phyloP scores from a whole-genome alignment of 2,888 invertebrate species.

The Ferdinandea cuprea region DNA sequence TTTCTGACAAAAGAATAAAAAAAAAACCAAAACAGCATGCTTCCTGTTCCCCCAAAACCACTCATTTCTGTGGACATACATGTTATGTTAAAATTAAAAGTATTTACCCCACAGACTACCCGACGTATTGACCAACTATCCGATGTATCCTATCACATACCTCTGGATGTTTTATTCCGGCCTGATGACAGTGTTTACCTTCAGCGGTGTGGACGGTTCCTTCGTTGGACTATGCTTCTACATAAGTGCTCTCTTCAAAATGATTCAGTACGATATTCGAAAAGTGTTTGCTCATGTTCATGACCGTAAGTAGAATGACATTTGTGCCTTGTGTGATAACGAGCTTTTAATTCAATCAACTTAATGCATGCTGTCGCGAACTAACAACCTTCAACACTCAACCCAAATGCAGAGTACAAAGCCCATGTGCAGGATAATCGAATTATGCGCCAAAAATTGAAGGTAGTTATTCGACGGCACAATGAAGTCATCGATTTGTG shows the following conservation, averaged over 20 bases:
- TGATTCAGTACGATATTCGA: constrained; percentile 79
- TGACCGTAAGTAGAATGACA: constrained; percentile 76
- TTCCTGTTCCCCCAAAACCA: too few species aligned
- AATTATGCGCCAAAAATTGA: constrained; percentile 76
- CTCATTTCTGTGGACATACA: not conserved
- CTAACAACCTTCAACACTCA: not conserved
- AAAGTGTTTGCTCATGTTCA: constrained; percentile 76
- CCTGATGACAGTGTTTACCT: constrained; percentile 79
- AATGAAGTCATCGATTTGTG: constrained; percentile 81
- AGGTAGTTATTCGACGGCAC: constrained; percentile 78
- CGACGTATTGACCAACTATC: constrained; percentile 75
- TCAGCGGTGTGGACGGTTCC: constrained; percentile 80
- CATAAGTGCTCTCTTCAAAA: constrained; percentile 78
- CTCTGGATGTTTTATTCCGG: constrained; percentile 78
- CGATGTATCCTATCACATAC: constrained; percentile 79
- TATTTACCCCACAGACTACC: constrained; percentile 76
- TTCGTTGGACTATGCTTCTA: constrained; percentile 81
- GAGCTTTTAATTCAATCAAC: constrained; percentile 22
- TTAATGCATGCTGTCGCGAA: not conserved
- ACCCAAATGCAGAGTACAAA: constrained; percentile 10
- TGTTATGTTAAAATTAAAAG: not conserved
- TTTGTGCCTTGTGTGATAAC: not conserved
- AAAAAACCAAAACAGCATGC: too few species aligned
- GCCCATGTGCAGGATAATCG: constrained; percentile 75
- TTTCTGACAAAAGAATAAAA: too few species aligned